Conservation (phyloP, 1,140 invertebrate genomes). For the Watersipora subatra region DNA sequence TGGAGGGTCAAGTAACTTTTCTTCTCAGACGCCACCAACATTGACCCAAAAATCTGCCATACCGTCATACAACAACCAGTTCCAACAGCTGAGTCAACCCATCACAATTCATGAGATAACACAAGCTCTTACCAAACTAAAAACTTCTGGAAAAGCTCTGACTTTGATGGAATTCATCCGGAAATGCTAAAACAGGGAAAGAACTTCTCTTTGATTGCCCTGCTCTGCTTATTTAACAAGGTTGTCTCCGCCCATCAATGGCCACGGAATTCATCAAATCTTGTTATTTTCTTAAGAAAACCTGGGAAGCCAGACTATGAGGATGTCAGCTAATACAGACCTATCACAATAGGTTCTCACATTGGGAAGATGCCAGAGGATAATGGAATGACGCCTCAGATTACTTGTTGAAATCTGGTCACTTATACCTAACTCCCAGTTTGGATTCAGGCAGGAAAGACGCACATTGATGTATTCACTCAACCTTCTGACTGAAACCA, state of each 20-base stretch:
- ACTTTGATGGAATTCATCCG: neutral
- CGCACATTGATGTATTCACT: neutral
- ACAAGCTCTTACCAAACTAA: neutral
- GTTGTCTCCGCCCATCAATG: neutral
- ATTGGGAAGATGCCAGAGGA: neutral
- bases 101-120: neutral
- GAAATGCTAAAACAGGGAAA: neutral
- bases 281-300: neutral
- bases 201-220: neutral
- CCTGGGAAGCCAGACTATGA: neutral
- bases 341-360: neutral
- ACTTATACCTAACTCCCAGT: neutral
- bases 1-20: neutral
- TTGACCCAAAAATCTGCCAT: neutral
- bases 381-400: neutral
- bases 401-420: neutral
- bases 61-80: neutral
- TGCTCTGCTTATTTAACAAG: neutral
- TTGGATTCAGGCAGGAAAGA: conserved; percentile 1
- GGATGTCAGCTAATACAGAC: neutral
- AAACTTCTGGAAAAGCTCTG: neutral
- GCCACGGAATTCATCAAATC: neutral
- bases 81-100: neutral
- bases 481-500: neutral
- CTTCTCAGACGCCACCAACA: neutral